Evolutionary conservation across 2,113 vertebrate genomes (phyloP).

Genomic region (Ranitomeya imitator): DNA sequence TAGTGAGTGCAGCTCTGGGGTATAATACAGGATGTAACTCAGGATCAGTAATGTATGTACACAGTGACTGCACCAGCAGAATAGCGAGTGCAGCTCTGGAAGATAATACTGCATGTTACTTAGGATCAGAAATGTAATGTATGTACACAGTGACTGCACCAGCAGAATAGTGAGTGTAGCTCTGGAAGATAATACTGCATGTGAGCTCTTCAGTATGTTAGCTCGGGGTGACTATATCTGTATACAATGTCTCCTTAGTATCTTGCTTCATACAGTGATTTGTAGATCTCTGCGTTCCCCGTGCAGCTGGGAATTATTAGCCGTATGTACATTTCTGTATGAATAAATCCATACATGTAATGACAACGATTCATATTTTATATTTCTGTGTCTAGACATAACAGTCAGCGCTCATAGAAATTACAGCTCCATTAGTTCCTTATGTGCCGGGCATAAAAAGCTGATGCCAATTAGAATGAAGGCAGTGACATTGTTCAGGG

Average conservation of each 20-base stretch:
- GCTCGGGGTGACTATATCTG: too few relatives aligned
- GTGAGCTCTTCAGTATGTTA: too few relatives aligned
- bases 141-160: too few relatives aligned
- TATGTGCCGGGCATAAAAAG: not conserved
- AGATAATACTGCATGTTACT: too few relatives aligned
- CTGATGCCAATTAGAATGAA: constrained; percentile 9
- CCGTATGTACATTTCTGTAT: not conserved
- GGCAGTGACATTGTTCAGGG: not conserved
- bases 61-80: too few relatives aligned
- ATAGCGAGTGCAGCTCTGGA: too few relatives aligned
- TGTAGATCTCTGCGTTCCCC: not conserved
- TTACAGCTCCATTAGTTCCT: constrained; percentile 24
- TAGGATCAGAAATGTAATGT: too few relatives aligned
- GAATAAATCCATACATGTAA: constrained; percentile 13
- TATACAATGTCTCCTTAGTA: not conserved
- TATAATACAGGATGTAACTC: too few relatives aligned
- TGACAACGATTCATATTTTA: constrained; percentile 36
- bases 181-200: too few relatives aligned
- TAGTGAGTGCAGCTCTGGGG: too few relatives aligned
- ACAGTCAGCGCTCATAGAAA: not conserved
- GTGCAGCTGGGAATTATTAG: constrained; percentile 38
- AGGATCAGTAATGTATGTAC: too few relatives aligned
- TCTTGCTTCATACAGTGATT: not conserved
- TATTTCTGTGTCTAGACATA: constrained; percentile 17
- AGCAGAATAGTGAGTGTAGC: too few relatives aligned